Evolutionary conservation across 2,888 invertebrate genomes (phyloP), one percentile per base, ranked within the genome.

Genomic region (Allygus modestus): DNA sequence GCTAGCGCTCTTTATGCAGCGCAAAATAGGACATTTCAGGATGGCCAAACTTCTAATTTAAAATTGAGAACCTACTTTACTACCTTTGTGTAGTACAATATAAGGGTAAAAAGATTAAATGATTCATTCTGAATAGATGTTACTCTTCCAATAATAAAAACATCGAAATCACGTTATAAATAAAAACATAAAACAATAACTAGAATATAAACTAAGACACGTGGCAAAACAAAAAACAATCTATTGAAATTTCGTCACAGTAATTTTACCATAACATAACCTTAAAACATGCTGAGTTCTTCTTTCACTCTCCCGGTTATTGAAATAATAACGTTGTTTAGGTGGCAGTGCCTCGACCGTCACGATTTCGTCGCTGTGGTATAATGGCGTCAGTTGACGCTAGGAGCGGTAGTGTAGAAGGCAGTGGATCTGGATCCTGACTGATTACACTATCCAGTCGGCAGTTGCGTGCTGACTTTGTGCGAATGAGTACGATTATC

Each of bases 391-490:
- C 65, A 65, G 65, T 31, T 20, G 54, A 28, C 65, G 65, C 65
- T 65, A 15, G 65, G 28, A 65, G 65, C 65, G 65, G 28, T 15
- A 65, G 28, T 65, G 65, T 7, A 37, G 46, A 11, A 54, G 54
- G 54, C 54, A 23, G 54, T 11, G 54, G 54, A 46, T 46, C 15
- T 12, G 46, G 46, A 46, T 17, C 46, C n/a, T 46, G 11, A 7
- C 65, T 65, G 65, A 28, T 65, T 28, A 31, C 31, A 31, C 31
- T 65, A 65, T 65, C 65, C 65, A 65, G 28, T 28, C 17, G 65
- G 17, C 65, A 28, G 65, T 65, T 5, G 58, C 58, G 58, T 15
- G 65, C 58, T 23, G n/a, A 46, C 46, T 54, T 1, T 46, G 58
- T 5, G 26, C 23, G 23, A 2, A 20, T 28, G 15, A 28, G 65